Percentiles rank a stretch among this genome's conserved stretches.
Evolutionary conservation across 2,797 vertebrate species (phyloP).

Genomic region (Enteromius trimaculatus): DNA sequence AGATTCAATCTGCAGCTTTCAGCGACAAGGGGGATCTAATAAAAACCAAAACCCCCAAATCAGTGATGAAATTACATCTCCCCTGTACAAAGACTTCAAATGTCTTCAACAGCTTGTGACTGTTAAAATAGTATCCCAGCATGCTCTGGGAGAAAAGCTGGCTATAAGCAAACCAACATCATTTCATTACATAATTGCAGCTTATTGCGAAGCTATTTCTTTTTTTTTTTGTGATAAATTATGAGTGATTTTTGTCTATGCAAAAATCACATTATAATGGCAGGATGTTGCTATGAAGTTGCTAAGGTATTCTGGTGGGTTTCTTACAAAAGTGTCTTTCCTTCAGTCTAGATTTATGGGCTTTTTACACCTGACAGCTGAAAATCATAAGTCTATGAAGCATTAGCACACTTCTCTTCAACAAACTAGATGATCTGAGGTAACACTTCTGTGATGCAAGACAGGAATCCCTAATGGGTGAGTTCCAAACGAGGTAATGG

Average conservation of each 20-base stretch:
- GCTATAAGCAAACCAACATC: slow-evolving; percentile 29
- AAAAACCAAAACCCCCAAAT: slow-evolving; percentile 36
- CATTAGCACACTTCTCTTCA: slow-evolving; percentile 3
- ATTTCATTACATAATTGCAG: slow-evolving; percentile 35
- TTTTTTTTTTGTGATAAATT: not conserved
- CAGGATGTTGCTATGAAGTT: not conserved
- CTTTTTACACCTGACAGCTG: not conserved
- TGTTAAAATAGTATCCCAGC: slow-evolving; percentile 39
- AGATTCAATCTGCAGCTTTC: slow-evolving; percentile 56
- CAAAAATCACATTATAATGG: not conserved
- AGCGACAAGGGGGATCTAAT: slow-evolving; percentile 44
- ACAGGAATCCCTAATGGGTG: not conserved
- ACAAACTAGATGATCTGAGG: not conserved
- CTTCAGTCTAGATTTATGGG: not conserved
- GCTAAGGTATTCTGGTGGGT: not conserved
- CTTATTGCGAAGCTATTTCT: not conserved
- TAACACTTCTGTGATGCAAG: not conserved
- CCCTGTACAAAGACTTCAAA: slow-evolving; percentile 42
- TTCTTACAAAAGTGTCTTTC: not conserved
- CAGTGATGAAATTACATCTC: slow-evolving; percentile 46
- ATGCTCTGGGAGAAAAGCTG: slow-evolving; percentile 47
- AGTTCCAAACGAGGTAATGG: not conserved
- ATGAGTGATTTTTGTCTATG: not conserved
- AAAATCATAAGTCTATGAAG: not conserved
- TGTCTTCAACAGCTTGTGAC: slow-evolving; percentile 34